Conservation (phyloP, 2,113 vertebrate genomes). For the Willisornis vidua region DNA sequence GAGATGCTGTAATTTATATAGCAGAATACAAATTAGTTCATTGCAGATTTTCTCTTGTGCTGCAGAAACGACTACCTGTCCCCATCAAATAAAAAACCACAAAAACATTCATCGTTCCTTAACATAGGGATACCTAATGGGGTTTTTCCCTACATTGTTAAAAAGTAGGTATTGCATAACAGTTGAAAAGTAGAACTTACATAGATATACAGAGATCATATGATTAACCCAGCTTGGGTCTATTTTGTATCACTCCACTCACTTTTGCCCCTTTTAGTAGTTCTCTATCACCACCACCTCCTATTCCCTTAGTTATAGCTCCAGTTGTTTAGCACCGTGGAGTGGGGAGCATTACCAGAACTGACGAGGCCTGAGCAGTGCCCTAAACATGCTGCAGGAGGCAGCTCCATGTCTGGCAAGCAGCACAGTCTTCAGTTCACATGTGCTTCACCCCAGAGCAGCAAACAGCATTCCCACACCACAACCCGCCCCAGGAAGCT, state of each 20-base stretch:
- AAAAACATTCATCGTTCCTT: not conserved
- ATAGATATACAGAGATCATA: not conserved
- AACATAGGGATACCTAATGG: not conserved
- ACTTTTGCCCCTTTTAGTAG: not conserved
- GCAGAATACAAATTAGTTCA: not conserved
- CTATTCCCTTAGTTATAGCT: not conserved
- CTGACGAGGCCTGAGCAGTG: fast-evolving
- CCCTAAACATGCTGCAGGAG: not conserved
- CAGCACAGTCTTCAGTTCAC: not conserved
- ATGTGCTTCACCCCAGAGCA: not conserved
- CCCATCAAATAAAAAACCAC: not conserved
- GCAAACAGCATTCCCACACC: not conserved
- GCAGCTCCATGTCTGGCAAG: not conserved
- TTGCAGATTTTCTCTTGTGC: not conserved
- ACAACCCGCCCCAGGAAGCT: not conserved
- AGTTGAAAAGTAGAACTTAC: not conserved
- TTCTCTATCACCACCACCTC: not conserved
- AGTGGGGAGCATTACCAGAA: not conserved
- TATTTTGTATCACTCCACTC: not conserved
- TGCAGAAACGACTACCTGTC: not conserved
- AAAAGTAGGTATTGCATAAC: not conserved
- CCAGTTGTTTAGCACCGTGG: not conserved
- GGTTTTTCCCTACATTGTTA: not conserved
- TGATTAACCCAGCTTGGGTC: not conserved
- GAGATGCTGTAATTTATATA: not conserved